Conservation (phyloP, 2,888 invertebrate genomes). For the Hylaea fasciaria region DNA sequence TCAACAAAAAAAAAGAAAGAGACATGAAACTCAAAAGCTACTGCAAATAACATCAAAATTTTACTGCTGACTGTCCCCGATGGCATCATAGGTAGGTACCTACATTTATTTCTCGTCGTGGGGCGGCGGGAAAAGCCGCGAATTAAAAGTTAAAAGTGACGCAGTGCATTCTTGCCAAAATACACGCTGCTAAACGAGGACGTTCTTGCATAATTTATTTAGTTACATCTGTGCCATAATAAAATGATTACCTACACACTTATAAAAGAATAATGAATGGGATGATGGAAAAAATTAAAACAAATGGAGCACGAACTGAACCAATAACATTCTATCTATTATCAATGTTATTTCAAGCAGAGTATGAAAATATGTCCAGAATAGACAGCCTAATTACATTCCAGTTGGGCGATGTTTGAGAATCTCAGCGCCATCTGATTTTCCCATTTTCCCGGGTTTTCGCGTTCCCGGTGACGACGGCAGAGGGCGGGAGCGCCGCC, state of each 20-base stretch:
- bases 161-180: constrained; percentile 45
- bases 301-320: constrained; percentile 3
- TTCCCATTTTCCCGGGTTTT: constrained; percentile 66
- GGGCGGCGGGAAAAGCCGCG: constrained; percentile 28
- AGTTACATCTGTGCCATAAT: not conserved
- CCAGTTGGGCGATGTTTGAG: constrained; percentile 22
- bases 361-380: constrained; percentile 9
- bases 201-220: constrained; percentile 15
- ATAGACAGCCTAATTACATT: constrained; percentile 31
- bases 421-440: constrained; percentile 67
- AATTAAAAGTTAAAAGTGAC: constrained; percentile 41
- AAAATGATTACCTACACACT: no score
- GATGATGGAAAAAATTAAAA: no score
- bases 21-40: no score
- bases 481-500: constrained; percentile 65
- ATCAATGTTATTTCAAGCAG: not conserved
- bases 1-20: no score
- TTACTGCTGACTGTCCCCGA: no score
- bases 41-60: no score
- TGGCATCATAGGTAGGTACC: no score
- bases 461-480: constrained; percentile 50
- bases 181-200: constrained; percentile 10
- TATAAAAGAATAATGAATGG: no score
- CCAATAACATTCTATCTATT: not conserved
- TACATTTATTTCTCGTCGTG: not conserved